Evolutionary conservation across 2,888 invertebrate species (phyloP), one percentile per base, ranked within the genome.

Genomic region (Monoplex corrugatus): DNA sequence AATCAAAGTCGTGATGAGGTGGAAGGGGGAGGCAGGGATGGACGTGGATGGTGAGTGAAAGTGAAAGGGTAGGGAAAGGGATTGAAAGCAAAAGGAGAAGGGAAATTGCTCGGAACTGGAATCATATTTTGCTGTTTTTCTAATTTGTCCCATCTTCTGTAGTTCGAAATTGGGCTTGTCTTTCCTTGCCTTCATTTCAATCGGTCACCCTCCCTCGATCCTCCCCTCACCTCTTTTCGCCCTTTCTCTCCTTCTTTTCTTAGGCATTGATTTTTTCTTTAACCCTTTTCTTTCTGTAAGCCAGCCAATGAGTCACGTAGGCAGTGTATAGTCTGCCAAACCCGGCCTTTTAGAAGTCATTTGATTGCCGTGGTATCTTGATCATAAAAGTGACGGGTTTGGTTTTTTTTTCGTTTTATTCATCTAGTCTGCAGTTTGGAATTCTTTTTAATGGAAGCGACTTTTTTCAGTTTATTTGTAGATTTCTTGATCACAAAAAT

Each of bases 91-190:
- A 35, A 13, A 13, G n/a, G 16, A 28, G 50, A 13, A 40, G 78
- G 40, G 78, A n/a, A 23, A 8, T 6, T 13, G 43, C 28, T 40
- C 28, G 23, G 40, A 80, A 80, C 78, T 80, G 78, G 78, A 80
- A 80, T 80, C 78, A 80, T 80, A 80, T 80, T 78, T 80, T 40
- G 78, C 78, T 80, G 78, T 43, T 84, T 84, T 84, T 57, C 84
- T 50, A 84, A 84, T 57, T 84, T 45, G 84, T 84, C 57, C 78
- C 3, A 80, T 80, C 43, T 80, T 80, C 78, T 80, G 78, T 80
- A 43, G 40, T 80, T 80, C 43, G 78, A 80, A 80, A 80, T 80
- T 80, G 78, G 78, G 78, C 78, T 80, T 80, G 78, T 80, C 78
- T 80, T 80, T 40, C 43, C 78, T 8, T 23, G 23, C 38, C 32